phyloP scores from a whole-genome alignment of 2,888 invertebrate species.

The Trissonchulus latispiculum region DNA sequence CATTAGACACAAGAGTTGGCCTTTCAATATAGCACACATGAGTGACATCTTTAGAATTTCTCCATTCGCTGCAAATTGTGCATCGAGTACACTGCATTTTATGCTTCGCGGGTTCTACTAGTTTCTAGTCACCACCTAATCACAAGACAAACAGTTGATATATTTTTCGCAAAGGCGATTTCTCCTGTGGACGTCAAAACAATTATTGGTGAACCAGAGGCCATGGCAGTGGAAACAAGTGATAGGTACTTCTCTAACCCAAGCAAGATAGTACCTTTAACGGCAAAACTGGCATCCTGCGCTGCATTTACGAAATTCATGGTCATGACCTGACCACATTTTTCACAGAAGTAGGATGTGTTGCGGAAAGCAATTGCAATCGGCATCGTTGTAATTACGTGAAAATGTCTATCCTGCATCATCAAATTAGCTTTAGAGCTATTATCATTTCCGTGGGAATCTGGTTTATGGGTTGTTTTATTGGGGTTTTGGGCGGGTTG shows the following conservation, averaged over 20 bases:
- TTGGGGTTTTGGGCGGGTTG: neutral
- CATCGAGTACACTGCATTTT: neutral
- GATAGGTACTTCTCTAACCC: too few relatives aligned
- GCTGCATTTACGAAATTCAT: neutral
- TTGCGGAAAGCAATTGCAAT: neutral
- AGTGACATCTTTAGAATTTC: neutral
- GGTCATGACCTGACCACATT: neutral
- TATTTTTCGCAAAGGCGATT: neutral
- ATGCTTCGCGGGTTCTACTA: neutral
- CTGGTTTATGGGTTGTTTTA: neutral
- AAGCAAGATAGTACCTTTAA: too few relatives aligned
- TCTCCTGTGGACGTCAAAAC: too few relatives aligned
- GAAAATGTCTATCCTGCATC: neutral
- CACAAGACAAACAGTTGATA: neutral
- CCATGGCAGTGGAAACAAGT: too few relatives aligned
- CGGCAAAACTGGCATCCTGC: neutral
- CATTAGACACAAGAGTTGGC: neutral
- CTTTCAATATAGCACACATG: neutral
- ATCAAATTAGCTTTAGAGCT: neutral
- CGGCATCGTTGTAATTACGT: neutral
- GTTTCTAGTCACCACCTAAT: neutral
- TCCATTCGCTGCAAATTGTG: neutral
- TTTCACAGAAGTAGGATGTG: neutral
- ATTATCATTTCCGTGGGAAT: constrained; percentile 4
- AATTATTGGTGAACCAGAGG: too few relatives aligned